Evolutionary conservation across 2,888 invertebrate species (phyloP).

Genomic region (Junonia oenone): DNA sequence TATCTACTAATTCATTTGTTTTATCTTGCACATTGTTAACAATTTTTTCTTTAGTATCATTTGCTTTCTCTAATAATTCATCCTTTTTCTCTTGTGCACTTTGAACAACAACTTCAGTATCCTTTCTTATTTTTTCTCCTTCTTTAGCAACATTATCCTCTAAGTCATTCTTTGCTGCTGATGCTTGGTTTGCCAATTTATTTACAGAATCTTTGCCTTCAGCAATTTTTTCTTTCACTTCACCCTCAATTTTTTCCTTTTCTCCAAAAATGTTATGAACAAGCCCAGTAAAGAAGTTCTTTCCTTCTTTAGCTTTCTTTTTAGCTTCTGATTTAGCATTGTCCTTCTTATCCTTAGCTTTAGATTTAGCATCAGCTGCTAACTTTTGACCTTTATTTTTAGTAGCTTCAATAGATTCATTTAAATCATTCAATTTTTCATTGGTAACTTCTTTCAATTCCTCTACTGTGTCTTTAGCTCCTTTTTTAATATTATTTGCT

Average conservation of each 20-base stretch:
- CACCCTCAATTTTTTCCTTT: slow-evolving; percentile 68
- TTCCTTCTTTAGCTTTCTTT: slow-evolving; percentile 68
- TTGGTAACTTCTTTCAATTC: slow-evolving; percentile 46
- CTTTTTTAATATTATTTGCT: slow-evolving; percentile 47
- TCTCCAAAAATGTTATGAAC: slow-evolving; percentile 69
- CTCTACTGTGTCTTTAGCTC: slow-evolving; percentile 45
- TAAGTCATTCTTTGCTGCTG: slow-evolving; percentile 53
- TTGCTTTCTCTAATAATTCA: slow-evolving; percentile 23
- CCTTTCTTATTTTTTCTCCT: slow-evolving; percentile 38
- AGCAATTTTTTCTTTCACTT: slow-evolving; percentile 55
- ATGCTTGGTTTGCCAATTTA: slow-evolving; percentile 50
- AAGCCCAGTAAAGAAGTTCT: slow-evolving; percentile 65
- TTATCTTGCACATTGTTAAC: slow-evolving; percentile 24
- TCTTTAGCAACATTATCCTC: slow-evolving; percentile 46
- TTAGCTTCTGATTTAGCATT: slow-evolving; percentile 58
- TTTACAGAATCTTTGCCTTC: slow-evolving; percentile 62
- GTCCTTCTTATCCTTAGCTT: slow-evolving; percentile 44
- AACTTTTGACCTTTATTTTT: slow-evolving; percentile 52
- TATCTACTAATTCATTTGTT: slow-evolving; percentile 32
- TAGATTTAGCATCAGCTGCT: slow-evolving; percentile 37
- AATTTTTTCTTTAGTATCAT: slow-evolving; percentile 13
- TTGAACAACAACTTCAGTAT: slow-evolving; percentile 23
- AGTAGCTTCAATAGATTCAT: slow-evolving; percentile 48
- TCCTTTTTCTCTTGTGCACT: slow-evolving; percentile 31
- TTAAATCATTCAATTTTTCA: slow-evolving; percentile 50